Evolutionary conservation across 2,888 invertebrate species (phyloP).

Genomic region (Hirtodrosophila confusa): DNA sequence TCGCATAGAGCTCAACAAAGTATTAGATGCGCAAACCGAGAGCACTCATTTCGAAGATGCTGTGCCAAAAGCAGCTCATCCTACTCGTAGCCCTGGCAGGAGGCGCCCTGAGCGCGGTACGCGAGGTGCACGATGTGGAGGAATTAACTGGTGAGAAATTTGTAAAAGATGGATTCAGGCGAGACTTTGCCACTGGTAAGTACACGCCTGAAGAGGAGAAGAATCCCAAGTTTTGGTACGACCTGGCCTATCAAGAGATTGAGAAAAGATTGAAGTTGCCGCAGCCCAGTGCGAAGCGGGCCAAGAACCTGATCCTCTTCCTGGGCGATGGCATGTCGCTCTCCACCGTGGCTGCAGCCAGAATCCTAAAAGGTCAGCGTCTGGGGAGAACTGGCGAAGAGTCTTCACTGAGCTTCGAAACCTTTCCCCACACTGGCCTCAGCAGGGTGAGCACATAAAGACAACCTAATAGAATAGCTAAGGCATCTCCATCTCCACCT

Average conservation of each 20-base stretch:
- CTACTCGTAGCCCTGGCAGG: slow-evolving; percentile 12
- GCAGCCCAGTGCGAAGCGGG: slow-evolving; percentile 39
- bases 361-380: slow-evolving; percentile 87
- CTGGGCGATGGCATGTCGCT: slow-evolving; percentile 89
- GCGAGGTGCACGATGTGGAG: slow-evolving; percentile 21
- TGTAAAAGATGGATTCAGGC: not conserved
- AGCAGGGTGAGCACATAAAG: slow-evolving; percentile 85
- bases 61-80: slow-evolving; percentile 13
- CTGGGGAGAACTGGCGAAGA: slow-evolving; percentile 86
- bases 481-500: too few relatives aligned
- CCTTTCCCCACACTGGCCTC: slow-evolving; percentile 87
- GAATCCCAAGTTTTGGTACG: slow-evolving; percentile 62
- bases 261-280: slow-evolving; percentile 41
- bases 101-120: not conserved
- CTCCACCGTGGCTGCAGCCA: slow-evolving; percentile 87
- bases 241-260: slow-evolving; percentile 56
- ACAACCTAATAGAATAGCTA: too few relatives aligned
- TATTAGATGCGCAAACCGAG: slow-evolving; percentile 16
- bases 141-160: slow-evolving; percentile 12
- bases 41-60: slow-evolving; percentile 16
- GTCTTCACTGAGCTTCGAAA: slow-evolving; percentile 86
- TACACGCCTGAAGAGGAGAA: slow-evolving; percentile 63
- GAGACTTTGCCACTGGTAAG: slow-evolving; percentile 32
- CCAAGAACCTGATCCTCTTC: slow-evolving; percentile 77
- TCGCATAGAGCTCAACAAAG: not conserved